phyloP scores from a whole-genome alignment of 2,113 vertebrate genomes.

The Rostratula benghalensis region DNA sequence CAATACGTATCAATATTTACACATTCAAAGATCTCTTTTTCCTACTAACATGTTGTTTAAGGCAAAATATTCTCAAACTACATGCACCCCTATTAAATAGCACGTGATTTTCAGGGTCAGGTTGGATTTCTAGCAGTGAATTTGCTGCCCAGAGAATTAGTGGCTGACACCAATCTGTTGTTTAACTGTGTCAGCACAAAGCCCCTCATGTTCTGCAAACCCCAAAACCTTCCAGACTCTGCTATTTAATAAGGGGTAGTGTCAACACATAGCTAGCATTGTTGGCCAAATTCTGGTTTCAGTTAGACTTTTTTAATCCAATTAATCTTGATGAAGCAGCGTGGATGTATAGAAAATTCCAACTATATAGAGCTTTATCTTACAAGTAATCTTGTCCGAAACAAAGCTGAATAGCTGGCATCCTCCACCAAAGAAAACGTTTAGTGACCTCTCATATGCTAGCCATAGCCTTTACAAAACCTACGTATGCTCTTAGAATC shows the following conservation, averaged over 20 bases:
- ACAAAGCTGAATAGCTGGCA: conserved; percentile 17
- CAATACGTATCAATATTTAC: not conserved
- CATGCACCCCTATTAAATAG: not conserved
- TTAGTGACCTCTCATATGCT: not conserved
- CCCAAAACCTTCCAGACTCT: not conserved
- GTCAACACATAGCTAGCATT: not conserved
- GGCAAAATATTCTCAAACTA: not conserved
- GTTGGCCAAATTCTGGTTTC: conserved; percentile 7
- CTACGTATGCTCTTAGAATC: not conserved
- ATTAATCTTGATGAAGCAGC: not conserved
- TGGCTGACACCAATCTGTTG: conserved; percentile 13
- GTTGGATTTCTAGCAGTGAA: not conserved
- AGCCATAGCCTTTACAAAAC: not conserved
- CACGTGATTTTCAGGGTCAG: not conserved
- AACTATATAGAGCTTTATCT: not conserved
- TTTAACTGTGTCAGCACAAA: not conserved
- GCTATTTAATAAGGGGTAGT: not conserved
- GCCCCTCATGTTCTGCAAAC: not conserved
- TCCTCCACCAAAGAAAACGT: not conserved
- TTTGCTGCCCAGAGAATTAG: not conserved
- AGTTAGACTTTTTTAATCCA: not conserved
- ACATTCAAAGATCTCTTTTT: not conserved
- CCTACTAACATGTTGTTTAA: not conserved
- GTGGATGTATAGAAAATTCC: not conserved
- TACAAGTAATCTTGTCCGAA: not conserved